These are phyloP conservation scores for Botia almorhae DNA, from an alignment of 2,797 vertebrate species.

Conservation along the genomic window DNA sequence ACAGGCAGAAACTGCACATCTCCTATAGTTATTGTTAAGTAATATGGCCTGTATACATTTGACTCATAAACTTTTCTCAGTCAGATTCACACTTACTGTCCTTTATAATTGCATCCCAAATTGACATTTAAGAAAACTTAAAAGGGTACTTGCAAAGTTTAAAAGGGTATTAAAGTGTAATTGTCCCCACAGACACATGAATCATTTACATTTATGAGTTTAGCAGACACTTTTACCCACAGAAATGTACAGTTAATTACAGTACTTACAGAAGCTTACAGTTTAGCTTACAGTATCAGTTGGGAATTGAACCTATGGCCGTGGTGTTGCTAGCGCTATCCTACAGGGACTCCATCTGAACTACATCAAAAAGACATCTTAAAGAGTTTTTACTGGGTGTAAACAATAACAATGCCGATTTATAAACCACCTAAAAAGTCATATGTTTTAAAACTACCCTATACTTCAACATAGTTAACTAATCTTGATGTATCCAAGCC, in stretches of 20 bases:
- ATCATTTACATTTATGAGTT: neutral
- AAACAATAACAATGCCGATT: neutral
- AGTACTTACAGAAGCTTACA: no score
- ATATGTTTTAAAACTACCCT: neutral
- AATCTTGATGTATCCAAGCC: neutral
- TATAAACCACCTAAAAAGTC: neutral
- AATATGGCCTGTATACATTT: constrained; percentile 37
- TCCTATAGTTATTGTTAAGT: constrained; percentile 36
- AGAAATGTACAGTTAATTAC: neutral
- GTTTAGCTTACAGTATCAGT: no score
- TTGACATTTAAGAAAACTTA: neutral
- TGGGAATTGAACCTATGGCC: neutral
- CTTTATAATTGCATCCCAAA: neutral
- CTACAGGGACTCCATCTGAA: no score
- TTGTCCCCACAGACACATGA: neutral
- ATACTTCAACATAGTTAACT: neutral
- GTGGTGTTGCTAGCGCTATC: no score
- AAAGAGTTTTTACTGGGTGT: neutral
- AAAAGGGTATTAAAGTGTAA: neutral
- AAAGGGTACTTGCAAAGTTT: neutral
- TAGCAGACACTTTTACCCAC: neutral
- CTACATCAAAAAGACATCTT: neutral
- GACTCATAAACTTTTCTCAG: constrained; percentile 12
- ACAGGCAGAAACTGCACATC: constrained; percentile 57
- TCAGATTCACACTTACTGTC: constrained; percentile 11